phyloP scores from a whole-genome alignment of 2,113 vertebrate species.

The Chinchilla lanigera region DNA sequence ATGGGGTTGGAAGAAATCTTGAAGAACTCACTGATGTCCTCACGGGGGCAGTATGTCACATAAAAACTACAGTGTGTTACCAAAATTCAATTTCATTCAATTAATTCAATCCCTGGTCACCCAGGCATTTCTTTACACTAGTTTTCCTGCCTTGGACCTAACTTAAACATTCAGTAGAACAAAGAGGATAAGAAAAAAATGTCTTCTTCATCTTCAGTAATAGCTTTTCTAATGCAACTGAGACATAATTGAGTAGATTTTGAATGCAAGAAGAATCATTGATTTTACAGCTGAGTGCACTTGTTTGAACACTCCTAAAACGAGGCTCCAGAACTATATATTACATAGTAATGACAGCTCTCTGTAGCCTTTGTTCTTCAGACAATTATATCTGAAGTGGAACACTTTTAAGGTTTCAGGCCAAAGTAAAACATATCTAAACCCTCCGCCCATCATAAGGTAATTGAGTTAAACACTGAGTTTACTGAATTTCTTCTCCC shows the following conservation, averaged over 20 bases:
- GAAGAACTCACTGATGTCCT: background rate
- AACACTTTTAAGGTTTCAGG: constrained; percentile 34
- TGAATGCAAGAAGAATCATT: constrained; percentile 23
- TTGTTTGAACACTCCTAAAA: constrained; percentile 44
- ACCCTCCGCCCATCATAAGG: background rate
- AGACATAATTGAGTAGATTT: constrained; percentile 19
- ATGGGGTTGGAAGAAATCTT: background rate
- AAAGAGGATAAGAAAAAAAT: background rate
- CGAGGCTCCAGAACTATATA: background rate
- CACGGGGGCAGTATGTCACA: constrained; percentile 12
- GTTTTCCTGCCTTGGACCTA: constrained; percentile 9
- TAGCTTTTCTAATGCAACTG: constrained; percentile 33
- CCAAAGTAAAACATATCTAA: constrained; percentile 47
- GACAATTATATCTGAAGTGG: constrained; percentile 14
- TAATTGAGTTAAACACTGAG: background rate
- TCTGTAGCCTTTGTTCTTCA: background rate
- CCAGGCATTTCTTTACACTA: background rate
- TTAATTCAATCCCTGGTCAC: background rate
- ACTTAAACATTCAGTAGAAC: constrained; percentile 17
- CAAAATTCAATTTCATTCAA: constrained; percentile 44
- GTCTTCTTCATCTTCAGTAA: constrained; percentile 40
- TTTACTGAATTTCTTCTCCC: background rate
- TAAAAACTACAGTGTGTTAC: background rate
- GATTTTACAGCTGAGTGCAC: background rate
- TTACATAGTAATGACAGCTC: background rate